Percentiles rank a stretch among this genome's conserved stretches.
phyloP scores from a whole-genome alignment of 2,888 invertebrate species.

The Drosophila antonietae region DNA sequence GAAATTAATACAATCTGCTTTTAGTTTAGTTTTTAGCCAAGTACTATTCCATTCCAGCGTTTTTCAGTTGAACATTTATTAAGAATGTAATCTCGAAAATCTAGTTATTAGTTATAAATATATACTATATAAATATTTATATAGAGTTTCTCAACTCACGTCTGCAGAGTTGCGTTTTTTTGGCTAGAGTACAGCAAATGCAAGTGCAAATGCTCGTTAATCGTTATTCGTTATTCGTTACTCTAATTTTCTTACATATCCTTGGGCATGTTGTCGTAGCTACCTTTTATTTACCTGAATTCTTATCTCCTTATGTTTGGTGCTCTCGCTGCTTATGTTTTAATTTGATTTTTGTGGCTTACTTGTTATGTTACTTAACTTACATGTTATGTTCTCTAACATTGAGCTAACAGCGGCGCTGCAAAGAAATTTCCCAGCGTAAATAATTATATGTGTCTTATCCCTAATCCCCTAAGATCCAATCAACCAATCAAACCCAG shows the following conservation, averaged over 20 bases:
- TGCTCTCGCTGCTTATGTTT: constrained; percentile 3
- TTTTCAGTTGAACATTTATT: background rate
- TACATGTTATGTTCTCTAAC: constrained; percentile 29
- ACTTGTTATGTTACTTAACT: constrained; percentile 46
- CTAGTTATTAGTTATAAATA: background rate
- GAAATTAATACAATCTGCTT: background rate
- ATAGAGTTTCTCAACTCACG: constrained; percentile 12
- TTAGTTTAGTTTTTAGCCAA: background rate
- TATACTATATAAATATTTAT: background rate
- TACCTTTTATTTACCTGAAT: constrained; percentile 19
- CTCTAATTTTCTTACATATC: constrained; percentile 8
- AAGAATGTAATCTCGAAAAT: background rate
- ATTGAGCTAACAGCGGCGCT: constrained; percentile 38
- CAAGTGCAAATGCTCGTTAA: constrained; percentile 17
- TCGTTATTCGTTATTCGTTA: constrained; percentile 14
- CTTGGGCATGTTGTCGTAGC: constrained; percentile 51
- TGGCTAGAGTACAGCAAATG: constrained; percentile 20
- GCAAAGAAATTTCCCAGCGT: constrained; percentile 7
- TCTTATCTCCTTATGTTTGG: constrained; percentile 7
- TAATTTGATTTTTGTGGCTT: constrained; percentile 6
- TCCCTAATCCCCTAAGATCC: background rate
- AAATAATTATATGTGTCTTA: constrained; percentile 26
- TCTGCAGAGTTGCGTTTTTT: constrained; percentile 42
- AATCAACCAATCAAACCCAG: background rate
- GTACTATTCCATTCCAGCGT: background rate